Percentiles rank a stretch among this genome's conserved stretches.
Evolutionary conservation across 2,113 vertebrate genomes (phyloP).

Genomic region (Malurus cyaneus): DNA sequence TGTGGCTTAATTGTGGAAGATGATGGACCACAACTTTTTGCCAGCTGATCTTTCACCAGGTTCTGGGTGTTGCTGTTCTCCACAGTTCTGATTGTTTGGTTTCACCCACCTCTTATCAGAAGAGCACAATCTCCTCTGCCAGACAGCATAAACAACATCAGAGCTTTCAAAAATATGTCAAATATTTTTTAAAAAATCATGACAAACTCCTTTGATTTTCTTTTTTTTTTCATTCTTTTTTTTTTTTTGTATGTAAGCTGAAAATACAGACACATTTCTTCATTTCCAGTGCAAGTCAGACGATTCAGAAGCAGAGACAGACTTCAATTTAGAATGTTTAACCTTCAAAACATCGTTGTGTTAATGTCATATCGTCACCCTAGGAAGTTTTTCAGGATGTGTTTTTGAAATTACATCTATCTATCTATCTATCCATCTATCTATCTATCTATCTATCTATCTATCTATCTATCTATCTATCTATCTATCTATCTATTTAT

Average conservation of each 20-base stretch:
- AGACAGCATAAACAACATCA: not conserved
- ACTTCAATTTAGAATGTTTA: not conserved
- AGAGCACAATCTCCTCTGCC: not conserved
- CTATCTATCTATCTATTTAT: too few species aligned
- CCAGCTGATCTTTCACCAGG: not conserved
- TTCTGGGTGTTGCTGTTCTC: not conserved
- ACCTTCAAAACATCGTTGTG: not conserved
- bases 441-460: too few species aligned
- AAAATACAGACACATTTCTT: not conserved
- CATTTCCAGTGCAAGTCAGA: not conserved
- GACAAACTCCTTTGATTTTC: too few species aligned
- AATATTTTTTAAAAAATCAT: too few species aligned
- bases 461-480: too few species aligned
- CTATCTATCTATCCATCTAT: too few species aligned
- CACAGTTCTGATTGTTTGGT: not conserved
- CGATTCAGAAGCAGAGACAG: not conserved
- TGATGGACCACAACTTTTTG: not conserved
- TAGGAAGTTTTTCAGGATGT: not conserved
- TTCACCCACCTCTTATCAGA: not conserved
- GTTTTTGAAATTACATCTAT: not conserved
- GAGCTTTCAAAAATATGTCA: not conserved
- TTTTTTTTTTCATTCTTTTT: not conserved
- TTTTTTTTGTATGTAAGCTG: not conserved
- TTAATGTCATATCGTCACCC: not conserved
- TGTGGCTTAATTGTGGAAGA: not conserved